Base-by-base conservation (phyloP, 1,140 invertebrate genomes). In the Neuroterus valhalla region DNA sequence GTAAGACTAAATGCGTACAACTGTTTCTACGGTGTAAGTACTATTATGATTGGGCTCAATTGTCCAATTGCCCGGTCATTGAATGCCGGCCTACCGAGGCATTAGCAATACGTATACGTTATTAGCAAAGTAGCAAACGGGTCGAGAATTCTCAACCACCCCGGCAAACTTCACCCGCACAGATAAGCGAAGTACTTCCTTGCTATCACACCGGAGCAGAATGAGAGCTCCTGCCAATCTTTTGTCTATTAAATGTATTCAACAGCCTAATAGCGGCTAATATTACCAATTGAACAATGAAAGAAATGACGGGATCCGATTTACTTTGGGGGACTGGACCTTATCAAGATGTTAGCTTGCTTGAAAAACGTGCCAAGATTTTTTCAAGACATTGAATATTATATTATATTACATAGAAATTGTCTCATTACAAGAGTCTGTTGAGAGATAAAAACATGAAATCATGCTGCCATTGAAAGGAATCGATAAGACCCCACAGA, bases 11-110 rank as follows among this genome's bases (percentile, higher is more conserved):
- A 78, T 78, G 74, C 52, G 42, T 68, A 19, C 31, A 62, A n/a
- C 23, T 19, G 55, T 71, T 66, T 71, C 70, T 70, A 71, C 77
- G 76, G 76, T 79, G 76, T 77, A 78, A 72, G 79, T 75, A 85
- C 85, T 87, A 88, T 89, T 89, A 87, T 88, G 87, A 90, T 89
- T 90, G 87, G 84, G 87, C 86, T 89, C 88, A 90, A 90, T 90
- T 90, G 89, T 90, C 78, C 88, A 89, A 89, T 90, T 90, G 87
- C 70, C 78, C 81, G 85, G 84, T 89, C 88, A 84, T 87, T 89
- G 88, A 89, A 88, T 89, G 86, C 79, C 82, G 45, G 48, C 70
- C 26, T 50, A 68, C 72, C n/a, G 72, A 19, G 48, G 48, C 48
- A 14, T 62, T 14, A 62, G 55, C 55, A 62, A 62, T 62, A 62